Evolutionary conservation across 2,888 invertebrate species (phyloP).

Genomic region (Plebejus melissa): DNA sequence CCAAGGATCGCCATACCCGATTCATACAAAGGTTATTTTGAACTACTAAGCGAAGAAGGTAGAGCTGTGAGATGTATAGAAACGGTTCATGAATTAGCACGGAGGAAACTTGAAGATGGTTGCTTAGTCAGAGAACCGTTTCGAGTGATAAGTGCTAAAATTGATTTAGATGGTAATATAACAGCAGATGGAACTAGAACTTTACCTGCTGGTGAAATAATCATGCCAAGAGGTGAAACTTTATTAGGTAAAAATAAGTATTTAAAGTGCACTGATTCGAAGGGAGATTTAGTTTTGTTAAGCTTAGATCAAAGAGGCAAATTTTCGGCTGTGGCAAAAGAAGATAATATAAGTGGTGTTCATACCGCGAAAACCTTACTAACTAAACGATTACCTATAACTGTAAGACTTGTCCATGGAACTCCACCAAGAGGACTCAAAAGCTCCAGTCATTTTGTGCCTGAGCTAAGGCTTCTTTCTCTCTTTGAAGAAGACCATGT

Average conservation of each 20-base stretch:
- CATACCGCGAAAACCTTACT: slow-evolving; percentile 93
- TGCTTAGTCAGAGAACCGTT: slow-evolving; percentile 90
- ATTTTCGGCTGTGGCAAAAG: slow-evolving; percentile 94
- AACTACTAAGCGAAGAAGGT: slow-evolving; percentile 95
- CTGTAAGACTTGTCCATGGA: slow-evolving; percentile 94
- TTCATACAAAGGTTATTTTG: slow-evolving; percentile 94
- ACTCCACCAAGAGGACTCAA: slow-evolving; percentile 91
- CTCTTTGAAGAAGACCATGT: slow-evolving; percentile 92
- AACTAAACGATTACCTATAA: slow-evolving; percentile 93
- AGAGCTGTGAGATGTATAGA: slow-evolving; percentile 93
- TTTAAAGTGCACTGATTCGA: slow-evolving; percentile 91
- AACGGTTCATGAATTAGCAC: slow-evolving; percentile 89
- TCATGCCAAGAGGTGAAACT: slow-evolving; percentile 87
- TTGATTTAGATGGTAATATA: slow-evolving; percentile 80
- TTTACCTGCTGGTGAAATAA: slow-evolving; percentile 89
- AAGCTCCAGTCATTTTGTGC: slow-evolving; percentile 89
- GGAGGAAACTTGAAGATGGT: slow-evolving; percentile 85
- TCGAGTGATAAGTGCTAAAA: slow-evolving; percentile 82
- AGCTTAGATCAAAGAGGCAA: slow-evolving; percentile 93
- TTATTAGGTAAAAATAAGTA: slow-evolving; percentile 86
- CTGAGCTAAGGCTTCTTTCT: slow-evolving; percentile 89
- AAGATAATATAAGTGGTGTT: slow-evolving; percentile 96
- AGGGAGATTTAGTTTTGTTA: slow-evolving; percentile 90
- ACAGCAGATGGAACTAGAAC: slow-evolving; percentile 85
- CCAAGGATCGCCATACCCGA: slow-evolving; percentile 94